Evolutionary conservation across 2,113 vertebrate genomes (phyloP), one percentile per base, ranked within the genome.

Genomic region (Melanotaenia duboulayi): DNA sequence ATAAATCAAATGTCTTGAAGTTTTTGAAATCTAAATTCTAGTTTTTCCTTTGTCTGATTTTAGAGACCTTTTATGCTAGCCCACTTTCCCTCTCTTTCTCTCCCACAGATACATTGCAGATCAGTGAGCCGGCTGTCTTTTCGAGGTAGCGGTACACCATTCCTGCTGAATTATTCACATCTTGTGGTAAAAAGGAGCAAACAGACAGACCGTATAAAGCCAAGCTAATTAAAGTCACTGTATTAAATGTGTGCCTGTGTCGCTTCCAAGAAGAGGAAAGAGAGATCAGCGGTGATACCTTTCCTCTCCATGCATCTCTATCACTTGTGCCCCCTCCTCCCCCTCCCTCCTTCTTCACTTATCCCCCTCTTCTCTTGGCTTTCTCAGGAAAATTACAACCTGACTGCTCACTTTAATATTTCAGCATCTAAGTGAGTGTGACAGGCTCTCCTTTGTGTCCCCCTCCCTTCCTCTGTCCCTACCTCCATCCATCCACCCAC

Each of bases 351-450:
- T 59, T 65, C 87, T 87, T 88, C 88, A 82, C 87, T 89, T 89
- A 88, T 81, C 82, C 87, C 80, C 84, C 61, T 81, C 76, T 78
- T 88, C 87, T 83, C 89, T 90, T 51, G 44, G 85, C 90, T 92
- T 93, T 91, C 91, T 89, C 85, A 76, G 87, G 93, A 91, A 94
- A 94, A 94, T 94, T 94, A 94, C 89, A 94, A 94, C 93, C 92
- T 94, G 92, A 92, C 92, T 94, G 89, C 83, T 88, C 91, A 91
- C 92, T 92, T 93, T 93, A 92, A 93, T 94, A 93, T 93, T 94
- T 93, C 91, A 93, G 86, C 92, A 87, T 92, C 87, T 93, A 93
- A 93, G 90, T 91, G 89, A 93, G 87, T 92, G 91, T 93, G 92
- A 94, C 94, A 94, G 92, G 71, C 89, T 90, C 89, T 93, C 85